Percentiles rank a stretch among this genome's conserved stretches.
phyloP scores from a whole-genome alignment of 2,113 vertebrate species.

The Lophius piscatorius region DNA sequence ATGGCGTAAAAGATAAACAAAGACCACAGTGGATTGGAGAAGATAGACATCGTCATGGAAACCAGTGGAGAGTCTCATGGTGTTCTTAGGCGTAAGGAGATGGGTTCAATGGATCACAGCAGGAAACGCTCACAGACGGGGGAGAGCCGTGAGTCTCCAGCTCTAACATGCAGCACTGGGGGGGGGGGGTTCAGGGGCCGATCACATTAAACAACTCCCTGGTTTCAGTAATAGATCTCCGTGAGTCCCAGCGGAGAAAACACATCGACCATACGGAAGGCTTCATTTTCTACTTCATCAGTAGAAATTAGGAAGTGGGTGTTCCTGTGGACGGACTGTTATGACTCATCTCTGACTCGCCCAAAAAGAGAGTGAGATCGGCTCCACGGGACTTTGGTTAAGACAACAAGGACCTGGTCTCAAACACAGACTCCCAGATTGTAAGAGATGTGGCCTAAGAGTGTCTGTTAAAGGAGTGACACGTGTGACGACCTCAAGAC shows the following conservation, averaged over 20 bases:
- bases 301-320: no score
- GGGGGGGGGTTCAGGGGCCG: constrained; percentile 12
- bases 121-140: constrained; percentile 1
- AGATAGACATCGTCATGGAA: constrained; percentile 60
- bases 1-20: constrained; percentile 48
- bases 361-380: no score
- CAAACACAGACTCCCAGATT: no score
- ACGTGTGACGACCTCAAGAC: no score
- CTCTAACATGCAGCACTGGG: constrained; percentile 17
- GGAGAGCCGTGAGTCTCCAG: constrained; percentile 24
- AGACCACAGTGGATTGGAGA: constrained; percentile 58
- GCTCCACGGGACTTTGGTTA: no score
- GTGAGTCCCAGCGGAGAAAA: constrained; percentile 28
- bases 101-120: constrained; percentile 48
- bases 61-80: constrained; percentile 36
- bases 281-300: no score
- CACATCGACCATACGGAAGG: constrained; percentile 3
- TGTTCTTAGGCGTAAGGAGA: constrained; percentile 37
- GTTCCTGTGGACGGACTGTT: no score
- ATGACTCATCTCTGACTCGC: no score
- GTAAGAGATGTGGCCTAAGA: no score
- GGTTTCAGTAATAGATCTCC: constrained; percentile 32
- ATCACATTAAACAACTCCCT: constrained; percentile 30
- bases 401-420: no score
- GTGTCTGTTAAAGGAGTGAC: no score